Evolutionary conservation across 2,797 vertebrate species (phyloP), one percentile per base, ranked within the genome.

Genomic region (Sebastes minor): DNA sequence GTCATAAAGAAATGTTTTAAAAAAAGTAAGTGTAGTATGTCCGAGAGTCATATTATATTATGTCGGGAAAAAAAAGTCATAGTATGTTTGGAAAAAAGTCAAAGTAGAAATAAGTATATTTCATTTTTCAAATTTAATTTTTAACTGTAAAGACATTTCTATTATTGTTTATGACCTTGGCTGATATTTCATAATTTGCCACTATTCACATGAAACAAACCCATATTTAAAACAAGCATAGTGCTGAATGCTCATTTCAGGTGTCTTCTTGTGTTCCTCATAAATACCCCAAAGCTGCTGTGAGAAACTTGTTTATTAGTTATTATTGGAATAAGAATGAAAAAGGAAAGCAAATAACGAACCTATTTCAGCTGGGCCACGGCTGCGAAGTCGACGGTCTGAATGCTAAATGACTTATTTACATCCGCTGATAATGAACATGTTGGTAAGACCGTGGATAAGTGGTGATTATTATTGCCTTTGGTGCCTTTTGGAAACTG

Each of bases 381-480:
- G 59, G 74, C 65, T 76, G 68, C 32, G 13, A 23, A 76, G 59
- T 74, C 6, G 32, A 77, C 56, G 46, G 75, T 55, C 72, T 85
- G 80, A 85, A 83, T 86, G 80, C 74, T 85, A 86, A 91, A 74
- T 67, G 53, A 72, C 76, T 81, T 82, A 76, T 89, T 92, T 85
- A 84, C 76, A 81, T 81, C 46, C 57, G 25, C 62, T 88, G 82
- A 78, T 89, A 91, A 85, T 79, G 80, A 84, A 73, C 60, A 61
- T 53, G 64, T 78, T 72, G 73, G 67, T 14, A 89, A 87, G 82
- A 53, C 68, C 20, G 4, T 53, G 74, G 82, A 65, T 78, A 88
- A 89, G 83, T 83, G 72, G 74, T 89, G 85, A 86, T 92, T 91
- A 84, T 86, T 86, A 74, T 86, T 86, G 88, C 53, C 71, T 90